Conservation (phyloP, 2,888 invertebrate genomes). For the Arrhopalites spinosus region DNA sequence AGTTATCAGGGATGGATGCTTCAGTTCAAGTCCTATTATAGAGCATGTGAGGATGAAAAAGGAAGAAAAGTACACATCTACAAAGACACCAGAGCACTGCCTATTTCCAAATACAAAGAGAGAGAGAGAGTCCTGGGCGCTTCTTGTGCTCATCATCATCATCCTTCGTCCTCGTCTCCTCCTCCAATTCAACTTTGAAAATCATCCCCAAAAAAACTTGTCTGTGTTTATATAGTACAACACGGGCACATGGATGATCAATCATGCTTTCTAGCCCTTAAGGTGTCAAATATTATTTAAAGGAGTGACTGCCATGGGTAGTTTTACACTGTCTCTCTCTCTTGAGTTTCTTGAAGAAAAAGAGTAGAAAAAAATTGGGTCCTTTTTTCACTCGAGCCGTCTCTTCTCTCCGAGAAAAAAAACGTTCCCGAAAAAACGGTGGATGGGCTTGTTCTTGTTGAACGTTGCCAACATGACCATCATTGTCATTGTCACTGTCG, state of each 20-base stretch:
- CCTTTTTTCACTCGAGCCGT: too few species aligned
- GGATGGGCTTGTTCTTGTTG: background rate
- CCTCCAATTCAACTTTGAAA: background rate
- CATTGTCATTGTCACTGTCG: background rate
- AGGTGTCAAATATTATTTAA: constrained; percentile 37
- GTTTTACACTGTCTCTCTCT: background rate
- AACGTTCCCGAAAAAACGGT: background rate
- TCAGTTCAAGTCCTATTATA: constrained; percentile 5
- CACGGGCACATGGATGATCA: constrained; percentile 26
- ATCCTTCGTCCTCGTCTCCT: background rate
- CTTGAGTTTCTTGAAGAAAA: background rate
- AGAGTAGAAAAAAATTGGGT: background rate
- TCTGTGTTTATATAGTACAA: too few species aligned
- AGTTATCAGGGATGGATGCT: constrained; percentile 36
- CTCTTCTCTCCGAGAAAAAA: background rate
- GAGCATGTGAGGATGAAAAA: too few species aligned
- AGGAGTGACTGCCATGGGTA: constrained; percentile 24
- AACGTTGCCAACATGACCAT: background rate
- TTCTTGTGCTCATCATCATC: too few species aligned
- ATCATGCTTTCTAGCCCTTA: constrained; percentile 36
- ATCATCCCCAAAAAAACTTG: background rate
- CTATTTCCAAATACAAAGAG: too few species aligned
- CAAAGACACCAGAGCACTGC: too few species aligned
- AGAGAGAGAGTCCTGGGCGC: too few species aligned
- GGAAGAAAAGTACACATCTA: too few species aligned